Evolutionary conservation across 2,113 vertebrate species (phyloP), one percentile per base, ranked within the genome.

Genomic region (Psilopsiagon aymara): DNA sequence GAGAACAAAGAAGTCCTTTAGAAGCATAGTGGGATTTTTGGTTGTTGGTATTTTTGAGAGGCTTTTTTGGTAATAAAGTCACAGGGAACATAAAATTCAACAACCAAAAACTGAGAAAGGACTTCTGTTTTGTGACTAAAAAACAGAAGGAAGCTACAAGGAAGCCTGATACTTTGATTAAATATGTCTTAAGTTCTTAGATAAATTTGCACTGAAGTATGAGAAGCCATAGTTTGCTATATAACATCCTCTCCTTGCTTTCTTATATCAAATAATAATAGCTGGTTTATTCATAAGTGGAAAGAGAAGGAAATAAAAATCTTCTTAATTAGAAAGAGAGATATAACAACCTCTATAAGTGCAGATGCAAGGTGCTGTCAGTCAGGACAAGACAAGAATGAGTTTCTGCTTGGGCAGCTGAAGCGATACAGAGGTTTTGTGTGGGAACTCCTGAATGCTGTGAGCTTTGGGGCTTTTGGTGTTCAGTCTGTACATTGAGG

Each of bases 1-100:
- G 91, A 85, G 78, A 95, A 98, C 95, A 96, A 97, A 95, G 93
- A 92, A 89, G 57, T 91, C 83, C 57, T 97, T 97, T 94, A 96
- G 95, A 82, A 96, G 94, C 44, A 37, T 27, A 70, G 74, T 90
- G 81, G 6, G 35, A 39, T 55, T 41, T 88, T 68, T 49, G 12
- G 11, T 13, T 52, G 28, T 31, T 55, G 35, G 20, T 29, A 57
- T 60, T 92, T 67, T 64, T 55, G 55, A 15, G 55, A 59, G 33
- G 6, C 3, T 13, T 12, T 46, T 95, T 82, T 47, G 1, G 16
- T 52, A 2, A 78, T 92, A 78, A 77, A 52, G 59, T 44, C 24
- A 89, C 51, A 46, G 74, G 29, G 31, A 88, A 89, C 95, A 85
- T 74, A 93, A 94, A 92, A 97, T 90, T 95, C 88, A 92, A 75